A percentile compares a stretch with the other conserved stretches of the same genome.
Conservation (phyloP, 2,888 invertebrate genomes). For the Tipula helvola region DNA sequence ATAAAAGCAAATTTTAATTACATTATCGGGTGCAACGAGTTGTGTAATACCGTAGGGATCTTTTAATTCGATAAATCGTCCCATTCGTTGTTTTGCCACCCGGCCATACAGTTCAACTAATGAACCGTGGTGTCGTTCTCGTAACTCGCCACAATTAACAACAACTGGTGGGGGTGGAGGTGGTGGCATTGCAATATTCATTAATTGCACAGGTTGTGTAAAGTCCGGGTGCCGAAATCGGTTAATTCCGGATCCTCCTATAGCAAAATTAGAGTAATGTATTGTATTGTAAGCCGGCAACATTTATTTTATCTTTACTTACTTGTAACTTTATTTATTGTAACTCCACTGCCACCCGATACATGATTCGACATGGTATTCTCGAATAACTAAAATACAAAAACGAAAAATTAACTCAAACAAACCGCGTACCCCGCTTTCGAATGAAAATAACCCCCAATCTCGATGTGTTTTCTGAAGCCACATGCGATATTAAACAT, state of each 20-base stretch:
- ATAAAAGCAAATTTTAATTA: slow-evolving; percentile 16
- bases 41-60: slow-evolving; percentile 51
- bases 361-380: neutral
- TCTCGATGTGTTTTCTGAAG: neutral
- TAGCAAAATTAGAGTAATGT: neutral
- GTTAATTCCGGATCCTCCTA: neutral
- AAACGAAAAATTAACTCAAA: neutral
- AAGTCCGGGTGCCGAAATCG: neutral
- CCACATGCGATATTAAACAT: neutral
- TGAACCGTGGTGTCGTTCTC: slow-evolving; percentile 38
- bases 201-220: neutral
- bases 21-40: slow-evolving; percentile 36
- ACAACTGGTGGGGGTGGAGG: slow-evolving; percentile 32
- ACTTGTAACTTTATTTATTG: neutral
- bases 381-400: neutral
- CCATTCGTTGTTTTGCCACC: slow-evolving; percentile 43
- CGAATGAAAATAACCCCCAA: neutral
- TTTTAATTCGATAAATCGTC: slow-evolving; percentile 45
- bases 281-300: neutral
- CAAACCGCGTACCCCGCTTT: neutral
- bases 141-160: slow-evolving; percentile 46
- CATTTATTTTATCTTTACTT: neutral
- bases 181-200: slow-evolving; percentile 18
- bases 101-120: slow-evolving; percentile 48
- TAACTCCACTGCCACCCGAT: neutral